Evolutionary conservation across 2,113 vertebrate species (phyloP), one percentile per base, ranked within the genome.

Genomic region (Melanocharis versteri): DNA sequence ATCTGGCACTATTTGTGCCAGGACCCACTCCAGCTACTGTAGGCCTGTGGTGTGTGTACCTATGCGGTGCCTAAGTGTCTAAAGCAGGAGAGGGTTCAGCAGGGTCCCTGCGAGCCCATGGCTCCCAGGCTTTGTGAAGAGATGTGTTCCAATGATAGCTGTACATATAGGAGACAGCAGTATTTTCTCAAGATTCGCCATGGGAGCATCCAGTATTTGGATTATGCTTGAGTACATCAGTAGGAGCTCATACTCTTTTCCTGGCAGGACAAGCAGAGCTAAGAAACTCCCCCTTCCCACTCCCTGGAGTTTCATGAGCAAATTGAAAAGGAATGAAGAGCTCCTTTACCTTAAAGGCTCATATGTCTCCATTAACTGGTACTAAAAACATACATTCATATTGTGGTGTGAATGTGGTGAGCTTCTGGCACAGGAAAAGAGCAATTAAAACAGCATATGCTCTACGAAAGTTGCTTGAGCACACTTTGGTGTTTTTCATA

Each of bases 1-100:
- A 0, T 33, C 11, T 69, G 53, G 6, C 8, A 31, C 9, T 65
- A 5, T 28, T 23, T 73, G 9, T 16, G 37, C 4, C 53, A 75
- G 70, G 35, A 75, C 6, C 0, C 14, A 56, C 9, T 69, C 51
- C 35, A 57, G 56, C 13, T 81, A 23, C 37, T 4, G 20, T 19
- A 65, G 37, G 31, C 3, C 20, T 77, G 9, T 9, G 30, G 37
- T 30, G 26, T 54, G 30, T 76, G 21, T 31, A 35, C 14, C 19
- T 24, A 2, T 1, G 9, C 6, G 11, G 15, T 48, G 48, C 5
- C 4, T 11, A 47, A 56, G 21, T 35, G 21, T 8, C 26, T 4
- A 76, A 85, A 44, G 22, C 53, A 75, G 12, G 14, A 85, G 12
- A 16, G 3, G 35, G 13, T n/a, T 85, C 51, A 51, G 23, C 20